phyloP scores from a whole-genome alignment of 2,113 vertebrate species.

The Aphyosemion australe region DNA sequence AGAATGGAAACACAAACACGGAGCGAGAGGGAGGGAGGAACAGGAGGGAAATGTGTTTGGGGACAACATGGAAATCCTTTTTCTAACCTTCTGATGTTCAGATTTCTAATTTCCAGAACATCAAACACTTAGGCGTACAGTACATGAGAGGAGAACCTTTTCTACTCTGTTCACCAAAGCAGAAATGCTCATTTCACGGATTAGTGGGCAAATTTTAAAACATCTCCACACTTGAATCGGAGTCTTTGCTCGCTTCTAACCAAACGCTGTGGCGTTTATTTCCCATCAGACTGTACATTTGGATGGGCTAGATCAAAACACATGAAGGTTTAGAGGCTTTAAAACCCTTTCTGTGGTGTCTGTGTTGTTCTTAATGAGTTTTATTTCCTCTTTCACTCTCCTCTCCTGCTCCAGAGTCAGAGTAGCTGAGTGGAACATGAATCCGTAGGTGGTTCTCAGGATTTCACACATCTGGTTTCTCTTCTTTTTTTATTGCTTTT shows the following conservation, averaged over 20 bases:
- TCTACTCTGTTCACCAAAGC: neutral
- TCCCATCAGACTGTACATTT: neutral
- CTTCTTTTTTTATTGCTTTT: too few species aligned
- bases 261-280: neutral
- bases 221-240: constrained; percentile 6
- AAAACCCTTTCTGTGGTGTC: neutral
- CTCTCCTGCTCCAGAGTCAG: neutral
- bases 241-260: neutral
- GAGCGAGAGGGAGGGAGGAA: neutral
- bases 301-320: neutral
- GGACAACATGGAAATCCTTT: neutral
- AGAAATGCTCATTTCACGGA: constrained; percentile 24
- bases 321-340: neutral
- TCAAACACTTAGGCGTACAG: neutral
- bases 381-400: neutral
- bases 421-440: constrained; percentile 1
- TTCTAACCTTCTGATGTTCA: constrained; percentile 18
- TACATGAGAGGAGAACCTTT: constrained; percentile 9
- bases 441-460: too few species aligned
- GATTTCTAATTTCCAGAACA: constrained; percentile 3
- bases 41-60: constrained; percentile 16
- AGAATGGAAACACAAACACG: neutral
- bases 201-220: constrained; percentile 22
- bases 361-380: neutral
- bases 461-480: too few species aligned